phyloP scores from a whole-genome alignment of 2,113 vertebrate species.

The Shinisaurus crocodilurus region DNA sequence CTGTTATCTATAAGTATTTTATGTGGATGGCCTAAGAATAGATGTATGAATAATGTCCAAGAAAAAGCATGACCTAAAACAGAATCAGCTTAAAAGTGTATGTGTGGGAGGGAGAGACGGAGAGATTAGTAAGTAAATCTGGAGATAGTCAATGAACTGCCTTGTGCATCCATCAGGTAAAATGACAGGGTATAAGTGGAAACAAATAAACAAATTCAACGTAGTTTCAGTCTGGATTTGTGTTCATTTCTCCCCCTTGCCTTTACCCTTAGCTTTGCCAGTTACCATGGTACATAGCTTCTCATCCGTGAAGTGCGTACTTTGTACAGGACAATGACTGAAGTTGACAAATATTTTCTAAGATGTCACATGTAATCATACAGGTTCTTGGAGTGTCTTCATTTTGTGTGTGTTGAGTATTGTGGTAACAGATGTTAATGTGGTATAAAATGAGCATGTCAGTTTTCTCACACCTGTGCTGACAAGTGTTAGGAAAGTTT shows the following conservation, averaged over 20 bases:
- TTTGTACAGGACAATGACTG: constrained; percentile 63
- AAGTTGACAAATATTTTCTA: constrained; percentile 72
- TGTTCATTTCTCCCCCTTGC: background rate
- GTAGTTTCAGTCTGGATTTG: background rate
- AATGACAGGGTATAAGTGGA: background rate
- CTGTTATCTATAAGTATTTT: constrained; percentile 35
- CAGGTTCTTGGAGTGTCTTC: constrained; percentile 43
- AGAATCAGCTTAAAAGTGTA: background rate
- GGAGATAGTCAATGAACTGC: constrained; percentile 3
- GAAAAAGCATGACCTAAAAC: constrained; percentile 16
- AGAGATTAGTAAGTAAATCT: background rate
- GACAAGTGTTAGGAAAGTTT: constrained; percentile 66
- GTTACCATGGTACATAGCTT: constrained; percentile 37
- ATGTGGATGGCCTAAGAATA: constrained; percentile 41
- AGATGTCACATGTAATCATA: constrained; percentile 72
- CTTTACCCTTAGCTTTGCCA: background rate
- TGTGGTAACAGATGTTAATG: constrained; percentile 70
- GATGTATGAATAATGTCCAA: constrained; percentile 28
- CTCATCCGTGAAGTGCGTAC: constrained; percentile 50
- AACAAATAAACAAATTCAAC: background rate
- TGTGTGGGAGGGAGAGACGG: background rate
- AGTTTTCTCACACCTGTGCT: constrained; percentile 63
- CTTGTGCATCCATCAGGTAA: background rate
- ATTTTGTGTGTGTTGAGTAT: constrained; percentile 56
- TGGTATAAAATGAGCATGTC: constrained; percentile 72